Evolutionary conservation across 2,113 vertebrate genomes (phyloP), one percentile per base, ranked within the genome.

Genomic region (Sialia sialis): DNA sequence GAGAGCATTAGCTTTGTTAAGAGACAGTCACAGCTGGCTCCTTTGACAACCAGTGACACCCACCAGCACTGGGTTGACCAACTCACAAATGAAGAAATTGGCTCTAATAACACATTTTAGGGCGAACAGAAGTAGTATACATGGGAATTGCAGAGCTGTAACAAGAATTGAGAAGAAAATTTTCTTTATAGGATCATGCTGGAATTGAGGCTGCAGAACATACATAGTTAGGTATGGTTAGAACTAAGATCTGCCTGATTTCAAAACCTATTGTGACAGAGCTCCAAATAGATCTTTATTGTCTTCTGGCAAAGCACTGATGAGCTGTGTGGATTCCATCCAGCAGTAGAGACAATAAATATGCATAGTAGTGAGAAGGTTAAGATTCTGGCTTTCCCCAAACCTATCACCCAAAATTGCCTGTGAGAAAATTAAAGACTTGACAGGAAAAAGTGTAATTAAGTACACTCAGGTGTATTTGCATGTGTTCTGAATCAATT

Each of bases 361-460:
- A 78, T 26, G 41, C 26, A 60, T 52, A 36, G 25, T 75, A 64
- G 27, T 43, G 27, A 68, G 56, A 80, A 70, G 43, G 89, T 92
- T 84, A 93, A 58, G 73, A 90, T 75, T 89, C 48, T 73, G 58
- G 25, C 52, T 84, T 91, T 78, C 64, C 55, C 73, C 38, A 92
- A 49, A 54, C 26, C 41, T 72, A 82, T 87, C 56, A 82, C 34
- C 36, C 27, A 16, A 94, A 93, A 84, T 52, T 93, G 48, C 48
- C 44, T 56, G 39, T n/a, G 39, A 78, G 43, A 75, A 91, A 90
- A 91, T 88, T 69, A 90, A 91, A 73, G 52, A 60, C 36, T 78
- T 84, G 52, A 87, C 69, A 81, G 76, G 58, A 84, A 93, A 92
- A 86, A 88, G n/a, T 52, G 63, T 64, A 92, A 90, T 90, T 87